phyloP scores from a whole-genome alignment of 2,113 vertebrate genomes.

The Polyodon spathula region DNA sequence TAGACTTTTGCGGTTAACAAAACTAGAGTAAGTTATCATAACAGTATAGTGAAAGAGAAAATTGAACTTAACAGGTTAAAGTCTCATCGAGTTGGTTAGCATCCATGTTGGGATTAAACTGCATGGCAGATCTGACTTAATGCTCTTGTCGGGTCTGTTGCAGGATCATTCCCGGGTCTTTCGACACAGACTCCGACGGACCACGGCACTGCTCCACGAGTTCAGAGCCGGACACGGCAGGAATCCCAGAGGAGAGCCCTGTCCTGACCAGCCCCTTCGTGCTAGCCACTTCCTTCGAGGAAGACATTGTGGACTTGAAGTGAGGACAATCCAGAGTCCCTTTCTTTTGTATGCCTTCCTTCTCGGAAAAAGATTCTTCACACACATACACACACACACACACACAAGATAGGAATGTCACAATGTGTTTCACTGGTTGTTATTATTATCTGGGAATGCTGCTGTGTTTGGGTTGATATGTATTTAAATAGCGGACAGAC shows the following conservation, averaged over 20 bases:
- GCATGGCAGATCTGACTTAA: not conserved
- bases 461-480: slow-evolving; percentile 7
- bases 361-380: slow-evolving; percentile 37
- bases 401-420: slow-evolving; percentile 34
- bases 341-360: slow-evolving; percentile 24
- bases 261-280: slow-evolving; percentile 57
- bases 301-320: slow-evolving; percentile 88
- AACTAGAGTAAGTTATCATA: too few species aligned
- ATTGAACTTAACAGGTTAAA: not conserved
- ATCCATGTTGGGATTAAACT: not conserved
- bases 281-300: slow-evolving; percentile 69
- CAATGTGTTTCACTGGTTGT: slow-evolving; percentile 20
- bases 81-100: slow-evolving; percentile 7
- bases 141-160: not conserved
- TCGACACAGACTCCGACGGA: slow-evolving; percentile 61
- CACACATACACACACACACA: not conserved
- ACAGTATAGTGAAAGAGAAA: too few species aligned
- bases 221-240: slow-evolving; percentile 55
- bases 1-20: too few species aligned
- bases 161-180: slow-evolving; percentile 67
- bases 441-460: too few species aligned
- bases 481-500: not conserved
- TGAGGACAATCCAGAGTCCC: slow-evolving; percentile 62
- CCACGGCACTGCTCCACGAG: slow-evolving; percentile 53
- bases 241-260: slow-evolving; percentile 57